phyloP scores from a whole-genome alignment of 2,888 invertebrate genomes.

The Pantelozetes paolii region DNA sequence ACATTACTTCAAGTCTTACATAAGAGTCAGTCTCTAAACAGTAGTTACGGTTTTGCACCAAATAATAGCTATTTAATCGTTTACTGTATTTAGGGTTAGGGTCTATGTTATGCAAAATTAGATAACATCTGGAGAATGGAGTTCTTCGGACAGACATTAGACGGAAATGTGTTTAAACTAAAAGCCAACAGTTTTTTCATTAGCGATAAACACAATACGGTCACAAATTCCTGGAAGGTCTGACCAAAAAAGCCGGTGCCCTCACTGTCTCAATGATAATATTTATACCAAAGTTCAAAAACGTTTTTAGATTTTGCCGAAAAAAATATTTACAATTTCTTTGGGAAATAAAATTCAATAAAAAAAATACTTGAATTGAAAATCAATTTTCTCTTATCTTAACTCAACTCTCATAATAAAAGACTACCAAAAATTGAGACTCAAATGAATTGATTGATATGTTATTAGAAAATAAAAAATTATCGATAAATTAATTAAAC shows the following conservation, averaged over 20 bases:
- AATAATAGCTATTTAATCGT: slow-evolving; percentile 31
- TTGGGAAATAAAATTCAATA: too few relatives aligned
- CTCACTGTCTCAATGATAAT: not conserved
- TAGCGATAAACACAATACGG: not conserved
- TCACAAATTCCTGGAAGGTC: not conserved
- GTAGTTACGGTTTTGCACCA: not conserved
- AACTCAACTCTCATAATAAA: too few relatives aligned
- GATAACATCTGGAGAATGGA: slow-evolving; percentile 30
- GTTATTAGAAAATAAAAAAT: too few relatives aligned
- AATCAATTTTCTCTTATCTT: too few relatives aligned
- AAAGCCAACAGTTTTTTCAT: not conserved
- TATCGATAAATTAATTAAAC: too few relatives aligned
- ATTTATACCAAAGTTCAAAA: too few relatives aligned
- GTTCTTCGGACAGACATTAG: not conserved
- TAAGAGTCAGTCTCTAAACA: not conserved
- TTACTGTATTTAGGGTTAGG: not conserved
- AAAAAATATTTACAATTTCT: too few relatives aligned
- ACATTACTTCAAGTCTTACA: not conserved
- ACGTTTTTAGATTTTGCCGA: too few relatives aligned
- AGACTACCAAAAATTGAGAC: too few relatives aligned
- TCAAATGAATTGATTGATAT: too few relatives aligned
- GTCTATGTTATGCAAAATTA: not conserved
- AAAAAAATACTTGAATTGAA: too few relatives aligned
- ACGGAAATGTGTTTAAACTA: slow-evolving; percentile 8
- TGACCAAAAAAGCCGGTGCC: not conserved